Evolutionary conservation across 2,888 invertebrate genomes (phyloP), one percentile per base, ranked within the genome.

Genomic region (Gnatocerus cornutus): DNA sequence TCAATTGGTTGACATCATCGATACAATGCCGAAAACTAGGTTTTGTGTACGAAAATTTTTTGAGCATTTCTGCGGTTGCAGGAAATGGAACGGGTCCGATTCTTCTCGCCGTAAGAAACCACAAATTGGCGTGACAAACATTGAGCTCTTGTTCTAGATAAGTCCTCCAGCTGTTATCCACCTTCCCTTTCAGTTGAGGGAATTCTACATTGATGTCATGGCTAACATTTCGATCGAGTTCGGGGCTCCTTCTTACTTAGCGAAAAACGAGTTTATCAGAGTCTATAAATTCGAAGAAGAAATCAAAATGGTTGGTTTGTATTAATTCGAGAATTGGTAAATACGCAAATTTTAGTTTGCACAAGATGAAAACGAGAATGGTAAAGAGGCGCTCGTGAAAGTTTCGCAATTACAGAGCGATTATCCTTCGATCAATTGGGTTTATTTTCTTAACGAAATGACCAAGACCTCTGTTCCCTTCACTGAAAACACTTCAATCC

Each of bases 1-100:
- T 80, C 61, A 61, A 78, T 45, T 82, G 82, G 82, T 66, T 68
- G 0, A 71, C 75, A 13, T 69, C 75, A 7, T 78, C 79, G 73
- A 21, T 78, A 0, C 75, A 74, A 55, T 73, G 80, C 0, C 73
- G 78, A 53, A 71, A 73, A 62, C 21, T 73, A 8, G 83, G 82
- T 7, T 68, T 80, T 10, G 68, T 63, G 3, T 73, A 69, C 50
- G 64, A 77, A 21, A 74, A 76, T 56, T 79, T 79, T 39, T 48
- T 81, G 9, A 66, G 62, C 12, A 29, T 66, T 29, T 37, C 13
- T 30, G 46, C 55, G 0, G 61, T 27, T 37, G 61, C 61, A 21
- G 12, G 8, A 8, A 52, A 65, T 48, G 62, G 39, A 8, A 62
- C 62, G 7, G 66, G 52, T 12, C 21, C 16, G 12, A 66, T 61